Evolutionary conservation across 2,888 invertebrate species (phyloP).

Genomic region (Diogma glabrata): DNA sequence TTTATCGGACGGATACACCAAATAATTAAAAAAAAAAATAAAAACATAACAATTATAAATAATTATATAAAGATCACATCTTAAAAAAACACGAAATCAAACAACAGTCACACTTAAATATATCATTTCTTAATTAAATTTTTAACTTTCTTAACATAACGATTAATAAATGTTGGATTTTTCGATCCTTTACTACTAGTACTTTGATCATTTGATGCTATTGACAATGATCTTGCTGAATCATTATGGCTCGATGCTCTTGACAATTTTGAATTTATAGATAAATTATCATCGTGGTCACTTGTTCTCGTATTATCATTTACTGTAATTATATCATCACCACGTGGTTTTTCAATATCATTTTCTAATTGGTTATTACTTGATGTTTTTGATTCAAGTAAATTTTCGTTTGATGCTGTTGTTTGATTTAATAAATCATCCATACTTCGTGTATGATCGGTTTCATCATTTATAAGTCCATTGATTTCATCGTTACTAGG

Average conservation of each 20-base stretch:
- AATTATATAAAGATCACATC: too few relatives aligned
- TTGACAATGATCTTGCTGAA: constrained; percentile 6
- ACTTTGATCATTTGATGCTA: constrained; percentile 21
- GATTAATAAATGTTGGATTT: constrained; percentile 74
- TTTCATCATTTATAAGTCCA: constrained; percentile 32
- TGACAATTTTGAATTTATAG: constrained; percentile 4
- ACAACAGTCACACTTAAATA: too few relatives aligned
- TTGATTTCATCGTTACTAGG: too few relatives aligned
- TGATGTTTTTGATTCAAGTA: constrained; percentile 11
- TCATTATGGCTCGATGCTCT: background rate
- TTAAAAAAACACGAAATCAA: too few relatives aligned
- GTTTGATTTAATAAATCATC: constrained; percentile 25
- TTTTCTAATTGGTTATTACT: constrained; percentile 10
- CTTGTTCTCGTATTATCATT: constrained; percentile 11
- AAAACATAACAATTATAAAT: too few relatives aligned
- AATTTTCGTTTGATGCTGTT: background rate
- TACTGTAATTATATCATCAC: constrained; percentile 13
- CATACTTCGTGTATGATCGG: constrained; percentile 34
- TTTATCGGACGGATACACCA: too few relatives aligned
- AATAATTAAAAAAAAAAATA: too few relatives aligned
- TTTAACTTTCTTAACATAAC: constrained; percentile 72
- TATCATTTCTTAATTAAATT: constrained; percentile 50
- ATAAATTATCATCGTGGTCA: constrained; percentile 5
- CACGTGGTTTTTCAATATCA: constrained; percentile 12
- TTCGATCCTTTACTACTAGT: constrained; percentile 45